These are phyloP conservation scores for Pasiphila rectangulata DNA, from an alignment of 2,888 invertebrate species.

Conservation along the genomic window DNA sequence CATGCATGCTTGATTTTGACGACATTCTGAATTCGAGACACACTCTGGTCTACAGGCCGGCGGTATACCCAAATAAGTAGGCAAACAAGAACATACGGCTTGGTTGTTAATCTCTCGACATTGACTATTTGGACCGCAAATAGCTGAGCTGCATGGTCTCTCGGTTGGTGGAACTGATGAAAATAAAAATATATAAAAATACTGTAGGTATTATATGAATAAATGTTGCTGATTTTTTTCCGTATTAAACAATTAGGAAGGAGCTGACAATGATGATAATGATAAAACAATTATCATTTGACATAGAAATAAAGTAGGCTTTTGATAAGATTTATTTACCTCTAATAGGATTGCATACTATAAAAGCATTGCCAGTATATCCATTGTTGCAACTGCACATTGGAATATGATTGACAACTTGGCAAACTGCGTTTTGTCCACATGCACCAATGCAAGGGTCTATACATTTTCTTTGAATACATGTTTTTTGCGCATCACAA, in stretches of 20 bases:
- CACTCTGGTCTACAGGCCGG: slow-evolving; percentile 89
- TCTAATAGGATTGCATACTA: slow-evolving; percentile 74
- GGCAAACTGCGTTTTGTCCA: slow-evolving; percentile 82
- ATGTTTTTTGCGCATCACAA: slow-evolving; percentile 85
- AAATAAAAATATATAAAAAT: slow-evolving; percentile 9
- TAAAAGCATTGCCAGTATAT: slow-evolving; percentile 81
- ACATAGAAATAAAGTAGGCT: not conserved
- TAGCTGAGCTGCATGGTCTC: slow-evolving; percentile 85
- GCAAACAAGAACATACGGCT: slow-evolving; percentile 87
- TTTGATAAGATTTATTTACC: slow-evolving; percentile 51
- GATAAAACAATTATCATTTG: too few species aligned
- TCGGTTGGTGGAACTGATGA: slow-evolving; percentile 48
- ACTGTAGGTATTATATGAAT: not conserved
- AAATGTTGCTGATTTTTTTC: too few species aligned
- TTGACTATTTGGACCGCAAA: slow-evolving; percentile 87
- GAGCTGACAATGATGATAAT: too few species aligned
- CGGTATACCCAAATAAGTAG: slow-evolving; percentile 85
- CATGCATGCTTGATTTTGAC: slow-evolving; percentile 85
- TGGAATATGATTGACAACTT: slow-evolving; percentile 84
- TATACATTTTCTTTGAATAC: slow-evolving; percentile 86
- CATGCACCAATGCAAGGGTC: slow-evolving; percentile 88
- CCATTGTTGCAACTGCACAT: slow-evolving; percentile 84
- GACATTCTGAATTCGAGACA: slow-evolving; percentile 85
- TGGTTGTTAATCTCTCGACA: slow-evolving; percentile 83
- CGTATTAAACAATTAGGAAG: too few species aligned